Evolutionary conservation across 2,888 invertebrate species (phyloP), one percentile per base, ranked within the genome.

Genomic region (Antitype chi): DNA sequence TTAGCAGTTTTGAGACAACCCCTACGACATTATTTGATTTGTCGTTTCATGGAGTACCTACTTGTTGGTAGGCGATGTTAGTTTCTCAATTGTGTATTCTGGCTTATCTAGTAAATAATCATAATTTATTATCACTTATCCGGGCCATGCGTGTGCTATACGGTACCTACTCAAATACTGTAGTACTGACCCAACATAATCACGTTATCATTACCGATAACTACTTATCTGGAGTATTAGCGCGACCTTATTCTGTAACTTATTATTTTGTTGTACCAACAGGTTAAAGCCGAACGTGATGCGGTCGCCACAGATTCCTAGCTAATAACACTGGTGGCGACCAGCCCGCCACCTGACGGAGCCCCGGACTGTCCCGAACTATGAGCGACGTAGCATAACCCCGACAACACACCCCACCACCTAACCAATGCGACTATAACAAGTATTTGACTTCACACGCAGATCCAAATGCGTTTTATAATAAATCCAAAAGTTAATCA

Each of bases 271-370:
- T 81, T 74, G 52, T 96, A 77, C 95, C 97, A 97, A 88, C 98
- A 98, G 92, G 98, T 98, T 82, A 98, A 98, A 96, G 96, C 97
- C 72, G 98, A 98, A 93, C 98, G 98, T 79, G 97, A 97, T 78
- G 97, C 97, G 57, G 97, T 97, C 67, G 97, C 96, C 73, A 91
- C 96, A 38, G 96, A 96, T 86, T 96, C 96, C 93, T 96, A 96
- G 96, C 96, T 95, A 89, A 85, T 94, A 84, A 88, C 91, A 0
- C 88, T 95, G 88, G 92, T 94, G 93, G 91, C 90, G 78, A 52
- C 72, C 59, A 83, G 91, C 76, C 91, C 92, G 81, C 89, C 90
- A 69, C 85, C 81, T 47, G 85, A 75, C 55, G 79, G 11, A 62
- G 70, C 75, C 62, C 70, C 78, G 73, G 86, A 87, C 81, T 83